These are phyloP conservation scores for Lasioglossum vierecki DNA, from an alignment of 2,888 invertebrate genomes.

Conservation along the genomic window DNA sequence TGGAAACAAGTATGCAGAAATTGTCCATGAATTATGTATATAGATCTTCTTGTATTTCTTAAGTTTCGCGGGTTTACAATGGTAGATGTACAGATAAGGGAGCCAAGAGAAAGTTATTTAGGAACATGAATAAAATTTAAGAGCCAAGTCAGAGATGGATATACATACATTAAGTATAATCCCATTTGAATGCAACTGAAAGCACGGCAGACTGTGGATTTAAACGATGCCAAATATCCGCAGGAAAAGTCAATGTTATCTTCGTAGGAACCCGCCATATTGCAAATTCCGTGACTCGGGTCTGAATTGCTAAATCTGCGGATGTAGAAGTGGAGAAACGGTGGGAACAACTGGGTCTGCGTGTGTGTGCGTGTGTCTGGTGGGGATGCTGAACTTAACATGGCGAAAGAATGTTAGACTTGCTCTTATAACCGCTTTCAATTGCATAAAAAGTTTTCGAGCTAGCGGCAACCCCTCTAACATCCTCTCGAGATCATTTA, in stretches of 20 bases:
- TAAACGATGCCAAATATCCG: slow-evolving; percentile 16
- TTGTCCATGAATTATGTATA: background rate
- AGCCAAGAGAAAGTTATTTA: background rate
- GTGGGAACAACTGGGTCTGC: background rate
- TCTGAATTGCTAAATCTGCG: slow-evolving; percentile 5
- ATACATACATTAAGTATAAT: slow-evolving; percentile 14
- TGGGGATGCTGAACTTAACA: background rate
- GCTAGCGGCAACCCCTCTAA: background rate
- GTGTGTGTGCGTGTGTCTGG: background rate
- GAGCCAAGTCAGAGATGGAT: background rate
- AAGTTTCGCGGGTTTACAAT: slow-evolving; percentile 6
- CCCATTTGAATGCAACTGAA: slow-evolving; percentile 7
- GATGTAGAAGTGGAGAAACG: background rate
- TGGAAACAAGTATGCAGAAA: background rate
- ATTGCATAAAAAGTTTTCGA: slow-evolving; percentile 1
- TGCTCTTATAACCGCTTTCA: slow-evolving; percentile 2
- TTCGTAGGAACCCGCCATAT: slow-evolving; percentile 9
- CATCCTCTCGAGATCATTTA: background rate
- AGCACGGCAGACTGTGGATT: slow-evolving; percentile 14
- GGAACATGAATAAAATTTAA: slow-evolving; percentile 7
- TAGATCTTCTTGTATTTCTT: background rate
- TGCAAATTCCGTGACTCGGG: slow-evolving; percentile 12
- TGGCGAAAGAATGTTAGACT: background rate
- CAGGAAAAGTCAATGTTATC: slow-evolving; percentile 19
- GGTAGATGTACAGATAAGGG: background rate